phyloP scores from a whole-genome alignment of 2,888 invertebrate species.

The Sphaerophoria rueppellii region DNA sequence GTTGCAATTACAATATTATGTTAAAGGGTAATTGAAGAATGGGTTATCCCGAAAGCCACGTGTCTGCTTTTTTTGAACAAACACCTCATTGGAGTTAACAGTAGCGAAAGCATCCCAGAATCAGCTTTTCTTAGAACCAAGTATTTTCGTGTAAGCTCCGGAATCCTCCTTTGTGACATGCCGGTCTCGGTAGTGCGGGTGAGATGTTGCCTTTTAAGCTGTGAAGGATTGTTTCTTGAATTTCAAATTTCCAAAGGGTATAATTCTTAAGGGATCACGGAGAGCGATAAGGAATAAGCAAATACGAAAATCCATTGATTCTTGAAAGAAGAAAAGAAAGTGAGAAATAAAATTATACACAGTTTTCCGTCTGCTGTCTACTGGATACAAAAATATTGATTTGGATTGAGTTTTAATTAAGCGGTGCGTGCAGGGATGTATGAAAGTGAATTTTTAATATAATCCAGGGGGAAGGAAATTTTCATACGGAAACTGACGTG shows the following conservation, averaged over 20 bases:
- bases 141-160: conserved; percentile 9
- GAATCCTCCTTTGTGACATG: too few species aligned
- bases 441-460: conserved; percentile 58
- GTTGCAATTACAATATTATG: conserved; percentile 81
- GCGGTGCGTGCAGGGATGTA: conserved; percentile 58
- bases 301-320: conserved; percentile 47
- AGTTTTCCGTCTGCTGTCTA: conserved; percentile 12
- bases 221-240: conserved; percentile 50
- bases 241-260: conserved; percentile 49
- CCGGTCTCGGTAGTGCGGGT: not conserved
- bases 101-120: not conserved
- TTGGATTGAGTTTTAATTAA: conserved; percentile 41
- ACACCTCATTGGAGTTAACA: conserved; percentile 30
- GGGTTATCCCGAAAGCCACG: conserved; percentile 74
- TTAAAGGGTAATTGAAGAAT: conserved; percentile 82
- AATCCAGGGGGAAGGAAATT: conserved; percentile 29
- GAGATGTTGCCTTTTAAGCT: conserved; percentile 34
- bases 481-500: not conserved
- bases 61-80: conserved; percentile 39
- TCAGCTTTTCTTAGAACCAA: conserved; percentile 16
- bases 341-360: conserved; percentile 37
- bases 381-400: conserved; percentile 7
- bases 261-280: conserved; percentile 54
- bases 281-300: conserved; percentile 30
- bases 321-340: conserved; percentile 44